Evolutionary conservation across 2,888 invertebrate species (phyloP), one percentile per base, ranked within the genome.

Genomic region (Troglohyphantes excavatus): DNA sequence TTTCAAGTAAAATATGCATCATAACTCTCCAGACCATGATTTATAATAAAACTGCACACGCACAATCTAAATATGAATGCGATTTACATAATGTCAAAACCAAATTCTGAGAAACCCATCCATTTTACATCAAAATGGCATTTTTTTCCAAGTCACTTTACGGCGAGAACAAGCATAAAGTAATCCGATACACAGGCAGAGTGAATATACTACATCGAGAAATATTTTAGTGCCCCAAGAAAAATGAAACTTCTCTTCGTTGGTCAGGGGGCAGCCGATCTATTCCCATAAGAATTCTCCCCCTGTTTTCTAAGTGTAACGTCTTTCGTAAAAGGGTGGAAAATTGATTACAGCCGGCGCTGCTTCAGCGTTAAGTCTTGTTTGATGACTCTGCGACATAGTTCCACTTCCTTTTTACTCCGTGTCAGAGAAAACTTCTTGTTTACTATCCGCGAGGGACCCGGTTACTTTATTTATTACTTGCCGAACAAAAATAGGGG

Each of bases 301-400:
- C n/a, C 17, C n/a, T 59, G 21, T 17, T 6, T 59, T 17, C 65
- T 65, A 26, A 23, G 26, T 65, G 65, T 65, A 65, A 65, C 65
- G 65, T 65, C 65, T 65, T 65, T 65, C 65, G 65, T 23, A 29
- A 46, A 73, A 26, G 78, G 65, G 67, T 19, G 29, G 68, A 29
- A 73, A 73, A 81, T 81, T 68, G 79, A 81, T 81, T 81, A 53
- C 46, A 33, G 13, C 7, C 9, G 79, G 27, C 39, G 53, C 68
- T 53, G 19, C 72, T 73, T 73, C 72, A 73, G 72, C 72, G 72
- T 68, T 29, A 81, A 81, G 59, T 81, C 68, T 27, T 81, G 79
- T 81, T 53, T 68, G 78, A 78, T 78, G 78, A 78, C 68, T 27
- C 26, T 26, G 53, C 67, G 53, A 53, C 53, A 68, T 27, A 46